A percentile compares a stretch with the other conserved stretches of the same genome.
phyloP scores from a whole-genome alignment of 2,797 vertebrate species.

The Parauchenoglanis punctatus region DNA sequence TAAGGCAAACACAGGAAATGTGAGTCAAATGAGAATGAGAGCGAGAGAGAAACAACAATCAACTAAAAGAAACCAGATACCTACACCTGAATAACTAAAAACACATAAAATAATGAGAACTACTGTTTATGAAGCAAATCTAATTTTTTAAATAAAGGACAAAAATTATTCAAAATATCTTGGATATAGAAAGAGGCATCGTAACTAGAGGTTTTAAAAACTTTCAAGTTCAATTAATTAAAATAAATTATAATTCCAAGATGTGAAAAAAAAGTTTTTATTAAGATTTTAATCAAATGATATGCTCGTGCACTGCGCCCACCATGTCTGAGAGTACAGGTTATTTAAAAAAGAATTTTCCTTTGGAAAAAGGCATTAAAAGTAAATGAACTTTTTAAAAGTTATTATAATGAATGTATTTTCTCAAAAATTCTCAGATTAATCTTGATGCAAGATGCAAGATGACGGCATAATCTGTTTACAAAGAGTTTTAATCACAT shows the following conservation, averaged over 20 bases:
- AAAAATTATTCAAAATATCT: neutral
- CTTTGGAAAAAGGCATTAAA: neutral
- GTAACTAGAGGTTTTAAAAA: neutral
- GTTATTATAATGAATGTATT: neutral
- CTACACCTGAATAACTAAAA: neutral
- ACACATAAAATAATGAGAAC: neutral
- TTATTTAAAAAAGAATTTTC: neutral
- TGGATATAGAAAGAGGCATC: neutral
- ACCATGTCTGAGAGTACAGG: neutral
- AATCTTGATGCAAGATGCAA: conserved; percentile 29
- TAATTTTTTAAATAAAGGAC: neutral
- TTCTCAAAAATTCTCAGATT: conserved; percentile 40
- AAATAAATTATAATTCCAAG: neutral
- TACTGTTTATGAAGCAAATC: neutral
- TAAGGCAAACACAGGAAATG: conserved; percentile 66
- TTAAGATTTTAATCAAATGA: neutral
- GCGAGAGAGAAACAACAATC: neutral
- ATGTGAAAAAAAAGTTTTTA: neutral
- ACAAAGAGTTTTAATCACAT: conserved; percentile 47
- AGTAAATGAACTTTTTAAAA: neutral
- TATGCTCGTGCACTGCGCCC: no score
- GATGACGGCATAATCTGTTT: conserved; percentile 64
- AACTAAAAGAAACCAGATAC: conserved; percentile 25
- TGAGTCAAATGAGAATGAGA: conserved; percentile 64
- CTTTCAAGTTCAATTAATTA: neutral